These are phyloP conservation scores for Propithecus perrieri DNA, from an alignment of 2,797 vertebrate species.

Conservation along the genomic window DNA sequence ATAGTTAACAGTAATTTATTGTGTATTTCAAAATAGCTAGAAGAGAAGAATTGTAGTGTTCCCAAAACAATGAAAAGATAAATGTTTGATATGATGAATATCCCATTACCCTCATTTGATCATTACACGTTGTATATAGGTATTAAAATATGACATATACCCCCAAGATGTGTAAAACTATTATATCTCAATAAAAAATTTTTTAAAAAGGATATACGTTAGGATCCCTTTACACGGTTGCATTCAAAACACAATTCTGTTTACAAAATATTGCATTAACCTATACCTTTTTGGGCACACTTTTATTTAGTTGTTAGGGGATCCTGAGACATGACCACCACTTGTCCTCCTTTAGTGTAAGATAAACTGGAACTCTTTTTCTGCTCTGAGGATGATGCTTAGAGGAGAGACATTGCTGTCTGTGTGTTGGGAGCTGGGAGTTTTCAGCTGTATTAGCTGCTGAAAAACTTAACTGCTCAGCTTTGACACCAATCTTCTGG, in stretches of 20 bases:
- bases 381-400: neutral
- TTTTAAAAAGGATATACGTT: neutral
- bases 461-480: neutral
- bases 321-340: neutral
- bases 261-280: neutral
- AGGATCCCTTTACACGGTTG: neutral
- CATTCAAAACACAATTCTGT: neutral
- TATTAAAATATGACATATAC: neutral
- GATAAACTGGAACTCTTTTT: neutral
- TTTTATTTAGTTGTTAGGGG: neutral
- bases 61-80: neutral
- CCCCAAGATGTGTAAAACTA: neutral
- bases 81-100: neutral
- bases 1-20: neutral
- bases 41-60: neutral
- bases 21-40: neutral
- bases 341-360: neutral
- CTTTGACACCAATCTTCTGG: constrained; percentile 5
- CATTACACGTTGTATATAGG: neutral
- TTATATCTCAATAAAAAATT: neutral
- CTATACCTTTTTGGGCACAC: neutral
- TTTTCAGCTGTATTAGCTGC: neutral
- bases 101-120: neutral
- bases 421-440: neutral
- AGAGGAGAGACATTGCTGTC: neutral